Conservation (phyloP, 2,113 vertebrate species). For the Girardinichthys multiradiatus region DNA sequence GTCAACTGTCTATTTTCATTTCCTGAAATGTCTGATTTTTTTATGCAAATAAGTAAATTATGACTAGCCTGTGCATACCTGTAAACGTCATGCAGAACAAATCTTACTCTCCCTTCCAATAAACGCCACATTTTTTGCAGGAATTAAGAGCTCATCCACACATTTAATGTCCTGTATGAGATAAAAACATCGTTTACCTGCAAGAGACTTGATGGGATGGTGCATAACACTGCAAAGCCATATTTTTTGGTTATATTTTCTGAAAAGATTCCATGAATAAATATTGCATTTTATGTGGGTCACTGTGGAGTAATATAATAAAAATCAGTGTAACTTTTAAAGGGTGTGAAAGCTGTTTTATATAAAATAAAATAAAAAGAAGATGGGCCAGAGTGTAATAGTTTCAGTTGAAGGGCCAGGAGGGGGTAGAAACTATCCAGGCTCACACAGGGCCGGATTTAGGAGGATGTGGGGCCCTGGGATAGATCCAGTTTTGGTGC, state of each 20-base stretch:
- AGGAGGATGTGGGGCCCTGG: neutral
- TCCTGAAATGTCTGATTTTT: neutral
- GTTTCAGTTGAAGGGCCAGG: neutral
- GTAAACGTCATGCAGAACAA: neutral
- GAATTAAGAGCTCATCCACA: neutral
- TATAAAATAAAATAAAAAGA: neutral
- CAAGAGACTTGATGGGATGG: constrained; percentile 13
- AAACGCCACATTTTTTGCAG: constrained; percentile 4
- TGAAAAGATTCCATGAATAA: neutral
- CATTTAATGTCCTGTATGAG: constrained; percentile 3
- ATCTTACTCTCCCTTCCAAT: neutral
- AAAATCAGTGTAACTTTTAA: constrained; percentile 32
- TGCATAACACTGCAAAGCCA: neutral
- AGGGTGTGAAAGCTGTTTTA: constrained; percentile 25
- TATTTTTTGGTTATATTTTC: constrained; percentile 5
- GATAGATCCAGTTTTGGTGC: neutral
- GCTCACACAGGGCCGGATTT: neutral
- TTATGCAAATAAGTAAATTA: neutral
- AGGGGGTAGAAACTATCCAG: neutral
- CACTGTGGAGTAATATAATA: neutral
- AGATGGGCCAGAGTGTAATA: neutral
- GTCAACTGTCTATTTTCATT: neutral
- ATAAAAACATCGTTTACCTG: constrained; percentile 26
- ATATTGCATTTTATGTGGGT: neutral
- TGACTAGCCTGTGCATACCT: neutral